phyloP scores from a whole-genome alignment of 2,888 invertebrate species.

The Dinocampus coccinellae region DNA sequence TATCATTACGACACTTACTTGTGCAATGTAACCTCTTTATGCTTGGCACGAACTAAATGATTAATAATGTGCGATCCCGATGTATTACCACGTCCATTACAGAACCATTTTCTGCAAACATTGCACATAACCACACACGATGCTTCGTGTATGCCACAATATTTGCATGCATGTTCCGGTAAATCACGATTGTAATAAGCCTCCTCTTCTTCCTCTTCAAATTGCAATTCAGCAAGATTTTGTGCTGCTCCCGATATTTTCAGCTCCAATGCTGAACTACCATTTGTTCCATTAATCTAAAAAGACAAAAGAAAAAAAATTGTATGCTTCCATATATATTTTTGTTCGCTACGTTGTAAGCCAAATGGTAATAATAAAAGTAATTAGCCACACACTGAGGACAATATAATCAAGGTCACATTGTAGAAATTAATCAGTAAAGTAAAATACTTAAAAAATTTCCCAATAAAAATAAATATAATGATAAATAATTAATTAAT shows the following conservation, averaged over 20 bases:
- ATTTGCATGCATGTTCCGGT: conserved; percentile 97
- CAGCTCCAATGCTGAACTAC: conserved; percentile 70
- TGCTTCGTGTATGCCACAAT: conserved; percentile 98
- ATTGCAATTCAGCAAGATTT: conserved; percentile 88
- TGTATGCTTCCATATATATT: not conserved
- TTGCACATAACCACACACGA: conserved; percentile 98
- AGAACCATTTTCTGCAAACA: conserved; percentile 99
- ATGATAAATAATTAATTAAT: not conserved
- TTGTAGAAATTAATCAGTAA: not conserved
- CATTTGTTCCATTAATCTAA: conserved; percentile 79
- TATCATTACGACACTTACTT: conserved; percentile 56
- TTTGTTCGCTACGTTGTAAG: not conserved
- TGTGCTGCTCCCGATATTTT: conserved; percentile 81
- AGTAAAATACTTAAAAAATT: too few species aligned
- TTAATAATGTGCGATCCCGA: conserved; percentile 99
- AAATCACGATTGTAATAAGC: conserved; percentile 89
- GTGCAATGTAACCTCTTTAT: conserved; percentile 98
- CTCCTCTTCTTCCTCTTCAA: conserved; percentile 96
- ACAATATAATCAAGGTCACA: conserved; percentile 18
- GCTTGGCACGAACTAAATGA: conserved; percentile 98
- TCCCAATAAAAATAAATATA: not conserved
- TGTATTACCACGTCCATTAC: conserved; percentile 98
- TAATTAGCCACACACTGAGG: not conserved
- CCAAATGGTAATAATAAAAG: not conserved
- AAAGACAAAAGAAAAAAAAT: not conserved